A percentile compares a stretch with the other conserved stretches of the same genome.
Conservation (phyloP, 2,113 vertebrate genomes). For the Protobothrops flavoviridis region DNA sequence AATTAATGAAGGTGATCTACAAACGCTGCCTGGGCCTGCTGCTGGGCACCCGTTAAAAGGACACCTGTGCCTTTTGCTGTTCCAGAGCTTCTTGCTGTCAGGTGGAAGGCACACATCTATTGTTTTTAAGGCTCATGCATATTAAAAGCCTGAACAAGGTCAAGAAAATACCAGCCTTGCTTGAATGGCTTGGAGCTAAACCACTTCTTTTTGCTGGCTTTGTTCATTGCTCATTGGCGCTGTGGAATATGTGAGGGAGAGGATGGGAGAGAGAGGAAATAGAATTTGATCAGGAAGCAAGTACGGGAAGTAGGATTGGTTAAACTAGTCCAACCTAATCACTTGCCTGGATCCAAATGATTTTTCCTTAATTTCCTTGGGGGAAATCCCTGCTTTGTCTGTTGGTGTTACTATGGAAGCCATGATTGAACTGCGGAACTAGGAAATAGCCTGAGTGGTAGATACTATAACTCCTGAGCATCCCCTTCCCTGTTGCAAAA, state of each 20-base stretch:
- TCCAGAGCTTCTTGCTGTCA: neutral
- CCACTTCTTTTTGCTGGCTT: neutral
- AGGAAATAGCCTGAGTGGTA: neutral
- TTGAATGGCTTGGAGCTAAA: neutral
- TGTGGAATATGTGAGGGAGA: neutral
- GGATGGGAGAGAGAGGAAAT: neutral
- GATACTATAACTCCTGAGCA: neutral
- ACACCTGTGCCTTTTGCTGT: neutral
- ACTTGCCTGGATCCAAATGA: neutral
- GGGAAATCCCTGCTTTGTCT: neutral
- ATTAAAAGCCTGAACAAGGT: neutral
- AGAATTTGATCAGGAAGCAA: neutral
- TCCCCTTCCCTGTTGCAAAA: neutral
- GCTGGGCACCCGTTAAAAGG: neutral
- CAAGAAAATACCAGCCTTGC: neutral
- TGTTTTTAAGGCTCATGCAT: neutral
- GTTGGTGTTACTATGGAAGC: neutral
- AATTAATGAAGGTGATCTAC: neutral
- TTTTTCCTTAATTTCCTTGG: neutral
- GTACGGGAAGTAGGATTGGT: neutral
- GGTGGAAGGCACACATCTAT: neutral
- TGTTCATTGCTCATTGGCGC: neutral
- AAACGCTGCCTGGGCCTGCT: too few species aligned
- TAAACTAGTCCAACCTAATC: neutral
- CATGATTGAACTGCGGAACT: neutral